These are phyloP conservation scores for Gobiocypris rarus DNA, from an alignment of 2,113 vertebrate genomes.

Conservation along the genomic window DNA sequence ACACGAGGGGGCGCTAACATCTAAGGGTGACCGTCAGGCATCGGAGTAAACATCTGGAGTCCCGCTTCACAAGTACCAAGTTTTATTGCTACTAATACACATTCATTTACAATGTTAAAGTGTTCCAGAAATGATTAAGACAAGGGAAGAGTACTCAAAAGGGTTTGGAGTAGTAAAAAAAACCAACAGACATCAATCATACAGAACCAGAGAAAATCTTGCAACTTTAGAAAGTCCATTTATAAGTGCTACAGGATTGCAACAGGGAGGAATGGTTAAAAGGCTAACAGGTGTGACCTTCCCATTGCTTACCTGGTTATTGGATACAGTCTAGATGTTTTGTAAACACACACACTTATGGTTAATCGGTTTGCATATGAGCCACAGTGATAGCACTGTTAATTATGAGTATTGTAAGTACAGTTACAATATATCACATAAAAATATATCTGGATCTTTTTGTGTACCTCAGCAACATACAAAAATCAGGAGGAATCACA, in stretches of 20 bases:
- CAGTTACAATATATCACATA: slow-evolving; percentile 1
- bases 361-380: slow-evolving; percentile 15
- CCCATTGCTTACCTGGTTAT: not conserved
- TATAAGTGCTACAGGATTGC: not conserved
- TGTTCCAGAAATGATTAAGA: slow-evolving; percentile 48
- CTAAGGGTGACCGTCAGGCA: slow-evolving; percentile 68
- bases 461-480: not conserved
- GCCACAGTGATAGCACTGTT: slow-evolving; percentile 16
- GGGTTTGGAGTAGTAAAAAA: slow-evolving; percentile 45
- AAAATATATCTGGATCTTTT: slow-evolving; percentile 10
- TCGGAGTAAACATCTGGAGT: slow-evolving; percentile 80
- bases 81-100: slow-evolving; percentile 88
- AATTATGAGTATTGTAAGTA: slow-evolving; percentile 6
- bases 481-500: not conserved
- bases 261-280: not conserved
- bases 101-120: slow-evolving; percentile 79
- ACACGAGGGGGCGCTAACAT: slow-evolving; percentile 56
- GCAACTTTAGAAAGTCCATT: not conserved
- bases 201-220: slow-evolving; percentile 11
- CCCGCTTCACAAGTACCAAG: slow-evolving; percentile 85
- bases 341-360: slow-evolving; percentile 15
- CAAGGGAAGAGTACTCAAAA: slow-evolving; percentile 35
- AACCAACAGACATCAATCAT: slow-evolving; percentile 17
- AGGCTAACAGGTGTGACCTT: not conserved
- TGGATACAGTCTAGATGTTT: not conserved